Evolutionary conservation across 53 echinoderm and acorn worm genomes (phyloP).

Genomic region (Antedon mediterranea): DNA sequence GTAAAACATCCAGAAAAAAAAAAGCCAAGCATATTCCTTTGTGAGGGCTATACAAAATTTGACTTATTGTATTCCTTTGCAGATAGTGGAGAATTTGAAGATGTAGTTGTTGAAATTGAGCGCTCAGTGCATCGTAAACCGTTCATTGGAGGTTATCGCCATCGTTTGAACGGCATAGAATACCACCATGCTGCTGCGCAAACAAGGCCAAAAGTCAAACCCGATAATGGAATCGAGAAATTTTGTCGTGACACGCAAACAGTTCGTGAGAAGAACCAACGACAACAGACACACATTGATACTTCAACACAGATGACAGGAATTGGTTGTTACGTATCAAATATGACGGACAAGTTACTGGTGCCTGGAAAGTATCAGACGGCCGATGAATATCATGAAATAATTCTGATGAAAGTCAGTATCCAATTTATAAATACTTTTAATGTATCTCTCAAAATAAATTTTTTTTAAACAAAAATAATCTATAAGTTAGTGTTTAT

Average conservation of each 20-base stretch:
- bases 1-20: no score
- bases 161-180: conserved; percentile 53
- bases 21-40: no score
- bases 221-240: conserved; percentile 67
- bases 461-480: neutral
- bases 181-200: conserved; percentile 86
- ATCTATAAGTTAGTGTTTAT: neutral
- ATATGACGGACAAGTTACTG: conserved; percentile 83
- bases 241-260: conserved; percentile 97
- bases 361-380: conserved; percentile 81
- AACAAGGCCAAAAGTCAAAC: conserved; percentile 58
- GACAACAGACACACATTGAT: conserved; percentile 60
- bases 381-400: conserved; percentile 69
- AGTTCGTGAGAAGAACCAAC: conserved; percentile 46
- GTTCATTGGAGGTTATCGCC: conserved; percentile 78
- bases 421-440: no score
- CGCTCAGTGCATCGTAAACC: conserved; percentile 83
- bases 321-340: conserved; percentile 83
- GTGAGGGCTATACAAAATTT: no score
- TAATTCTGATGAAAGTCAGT: conserved; percentile 55
- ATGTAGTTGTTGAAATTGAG: conserved; percentile 93
- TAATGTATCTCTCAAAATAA: no score
- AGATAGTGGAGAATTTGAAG: conserved; percentile 67
- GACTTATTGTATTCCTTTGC: neutral
- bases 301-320: conserved; percentile 97